These are phyloP conservation scores for Micrastur ruficollis DNA, from an alignment of 2,797 vertebrate species.

Conservation along the genomic window DNA sequence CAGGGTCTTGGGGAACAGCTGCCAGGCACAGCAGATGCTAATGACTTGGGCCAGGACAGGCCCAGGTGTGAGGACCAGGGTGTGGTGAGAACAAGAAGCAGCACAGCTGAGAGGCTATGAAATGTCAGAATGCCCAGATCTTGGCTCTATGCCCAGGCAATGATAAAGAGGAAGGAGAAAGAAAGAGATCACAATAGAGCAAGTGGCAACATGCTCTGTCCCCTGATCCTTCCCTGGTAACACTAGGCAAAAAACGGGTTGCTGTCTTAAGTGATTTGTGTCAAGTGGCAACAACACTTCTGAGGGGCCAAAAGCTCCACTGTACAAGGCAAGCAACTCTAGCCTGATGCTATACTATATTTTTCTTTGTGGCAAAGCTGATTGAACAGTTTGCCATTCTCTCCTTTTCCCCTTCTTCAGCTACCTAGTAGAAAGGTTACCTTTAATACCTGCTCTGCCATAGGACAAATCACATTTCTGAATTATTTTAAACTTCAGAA, in stretches of 20 bases:
- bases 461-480: not conserved
- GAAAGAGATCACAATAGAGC: not conserved
- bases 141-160: not conserved
- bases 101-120: not conserved
- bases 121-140: not conserved
- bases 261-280: not conserved
- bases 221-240: not conserved
- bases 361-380: not conserved
- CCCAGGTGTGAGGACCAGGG: not conserved
- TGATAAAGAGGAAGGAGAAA: not conserved
- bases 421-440: not conserved
- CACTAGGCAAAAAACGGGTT: not conserved
- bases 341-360: not conserved
- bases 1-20: rapidly evolving
- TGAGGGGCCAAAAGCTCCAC: not conserved
- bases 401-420: not conserved
- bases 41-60: not conserved
- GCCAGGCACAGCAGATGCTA: not conserved
- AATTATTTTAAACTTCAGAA: not conserved
- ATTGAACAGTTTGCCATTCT: not conserved
- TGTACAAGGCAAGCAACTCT: not conserved
- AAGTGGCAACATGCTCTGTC: not conserved
- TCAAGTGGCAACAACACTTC: not conserved
- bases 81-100: not conserved
- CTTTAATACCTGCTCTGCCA: not conserved